Conservation (phyloP, 2,797 vertebrate species). For the Leuciscus waleckii region DNA sequence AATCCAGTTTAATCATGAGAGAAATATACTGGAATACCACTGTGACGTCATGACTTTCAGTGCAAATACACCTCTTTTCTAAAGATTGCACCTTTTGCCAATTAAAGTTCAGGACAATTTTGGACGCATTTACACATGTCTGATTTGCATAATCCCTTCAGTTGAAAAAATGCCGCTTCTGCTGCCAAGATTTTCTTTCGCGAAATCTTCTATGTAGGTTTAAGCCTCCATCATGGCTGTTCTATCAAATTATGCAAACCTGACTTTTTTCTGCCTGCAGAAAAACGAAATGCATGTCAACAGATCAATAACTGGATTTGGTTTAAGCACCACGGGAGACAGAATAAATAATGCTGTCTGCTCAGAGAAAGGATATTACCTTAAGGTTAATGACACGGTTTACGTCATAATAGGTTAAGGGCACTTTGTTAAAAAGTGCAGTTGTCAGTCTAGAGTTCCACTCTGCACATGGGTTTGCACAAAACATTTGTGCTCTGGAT, state of each 20-base stretch:
- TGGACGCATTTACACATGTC: neutral
- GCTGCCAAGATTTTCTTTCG: neutral
- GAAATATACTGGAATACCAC: neutral
- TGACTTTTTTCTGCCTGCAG: neutral
- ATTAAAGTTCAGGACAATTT: neutral
- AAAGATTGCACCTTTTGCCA: neutral
- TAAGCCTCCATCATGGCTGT: neutral
- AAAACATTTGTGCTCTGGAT: neutral
- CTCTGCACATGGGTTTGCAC: neutral
- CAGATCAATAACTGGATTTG: constrained; percentile 46
- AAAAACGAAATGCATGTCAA: constrained; percentile 18
- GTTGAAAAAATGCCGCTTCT: neutral
- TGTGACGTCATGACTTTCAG: neutral
- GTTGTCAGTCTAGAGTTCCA: constrained; percentile 2
- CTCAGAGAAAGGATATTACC: constrained; percentile 19
- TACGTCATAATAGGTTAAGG: constrained; percentile 19
- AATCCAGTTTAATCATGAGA: neutral
- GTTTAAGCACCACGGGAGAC: neutral
- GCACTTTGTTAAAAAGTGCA: constrained; percentile 5
- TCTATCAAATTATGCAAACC: constrained; percentile 1
- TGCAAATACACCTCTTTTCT: neutral
- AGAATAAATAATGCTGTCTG: constrained; percentile 41
- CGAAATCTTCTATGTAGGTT: neutral
- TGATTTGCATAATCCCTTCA: constrained; percentile 3
- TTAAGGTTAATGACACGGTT: constrained; percentile 41